These are phyloP conservation scores for Eulemur mongoz DNA, from an alignment of 2,797 vertebrate species.

Conservation along the genomic window DNA sequence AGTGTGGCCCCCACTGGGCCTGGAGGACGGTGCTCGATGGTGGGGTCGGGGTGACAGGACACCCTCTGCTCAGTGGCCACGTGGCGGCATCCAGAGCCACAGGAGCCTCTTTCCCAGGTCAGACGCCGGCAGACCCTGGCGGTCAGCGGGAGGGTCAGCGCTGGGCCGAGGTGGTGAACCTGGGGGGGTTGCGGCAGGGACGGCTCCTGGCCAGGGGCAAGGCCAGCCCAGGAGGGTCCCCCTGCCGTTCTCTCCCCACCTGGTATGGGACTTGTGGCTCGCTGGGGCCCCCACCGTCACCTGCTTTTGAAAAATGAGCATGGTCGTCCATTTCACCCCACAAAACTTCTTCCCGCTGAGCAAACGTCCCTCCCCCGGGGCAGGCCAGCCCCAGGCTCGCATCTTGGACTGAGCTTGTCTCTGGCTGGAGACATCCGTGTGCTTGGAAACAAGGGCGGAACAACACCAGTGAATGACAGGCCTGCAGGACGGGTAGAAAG, in stretches of 20 bases:
- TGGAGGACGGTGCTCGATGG: background rate
- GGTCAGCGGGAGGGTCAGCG: background rate
- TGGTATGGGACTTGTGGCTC: background rate
- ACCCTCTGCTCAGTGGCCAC: too few species aligned
- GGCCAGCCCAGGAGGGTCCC: background rate
- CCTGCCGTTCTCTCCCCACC: fast-evolving
- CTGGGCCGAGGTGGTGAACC: fast-evolving
- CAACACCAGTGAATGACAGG: fast-evolving
- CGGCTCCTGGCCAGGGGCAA: background rate
- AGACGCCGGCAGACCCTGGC: fast-evolving
- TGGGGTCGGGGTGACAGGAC: background rate
- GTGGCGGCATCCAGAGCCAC: too few species aligned
- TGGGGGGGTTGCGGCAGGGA: background rate
- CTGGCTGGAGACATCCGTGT: background rate
- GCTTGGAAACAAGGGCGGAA: background rate
- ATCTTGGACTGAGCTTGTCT: background rate
- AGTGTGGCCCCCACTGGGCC: background rate
- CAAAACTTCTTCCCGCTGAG: background rate
- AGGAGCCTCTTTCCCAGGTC: background rate
- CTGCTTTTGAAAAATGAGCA: background rate
- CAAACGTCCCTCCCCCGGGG: background rate
- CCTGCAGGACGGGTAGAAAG: background rate
- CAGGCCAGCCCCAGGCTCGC: background rate
- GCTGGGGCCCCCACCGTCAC: too few species aligned
- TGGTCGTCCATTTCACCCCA: fast-evolving